Evolutionary conservation across 2,797 vertebrate species (phyloP).

Genomic region (Gymnopithys bicolor): DNA sequence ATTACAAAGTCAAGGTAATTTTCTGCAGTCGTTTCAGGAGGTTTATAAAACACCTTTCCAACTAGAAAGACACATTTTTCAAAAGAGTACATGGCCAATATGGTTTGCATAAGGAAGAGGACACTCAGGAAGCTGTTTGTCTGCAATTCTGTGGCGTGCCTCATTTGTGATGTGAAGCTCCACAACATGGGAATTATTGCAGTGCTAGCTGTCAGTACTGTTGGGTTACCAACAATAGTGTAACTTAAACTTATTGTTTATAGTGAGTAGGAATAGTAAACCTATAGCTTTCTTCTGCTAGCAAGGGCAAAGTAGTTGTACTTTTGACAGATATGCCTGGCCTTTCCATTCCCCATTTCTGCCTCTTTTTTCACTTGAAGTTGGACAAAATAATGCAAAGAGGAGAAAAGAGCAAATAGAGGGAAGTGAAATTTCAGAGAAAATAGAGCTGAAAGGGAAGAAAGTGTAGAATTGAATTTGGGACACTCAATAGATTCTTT

Average conservation of each 20-base stretch:
- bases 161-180: background rate
- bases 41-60: slow-evolving; percentile 61
- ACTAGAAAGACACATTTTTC: slow-evolving; percentile 19
- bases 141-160: background rate
- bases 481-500: background rate
- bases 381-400: background rate
- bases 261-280: background rate
- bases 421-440: background rate
- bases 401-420: background rate
- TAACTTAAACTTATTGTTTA: background rate
- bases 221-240: background rate
- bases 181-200: background rate
- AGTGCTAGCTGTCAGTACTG: background rate
- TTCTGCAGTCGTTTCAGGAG: slow-evolving; percentile 53
- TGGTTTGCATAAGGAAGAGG: slow-evolving; percentile 29
- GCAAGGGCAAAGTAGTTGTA: background rate
- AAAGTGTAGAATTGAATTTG: background rate
- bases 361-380: background rate
- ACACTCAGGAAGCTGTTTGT: background rate
- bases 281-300: background rate
- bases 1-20: slow-evolving; percentile 57
- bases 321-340: background rate
- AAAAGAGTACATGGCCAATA: background rate
- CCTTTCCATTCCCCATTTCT: background rate
- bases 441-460: background rate